phyloP scores from a whole-genome alignment of 2,113 vertebrate genomes.

The Bambusicola thoracicus region DNA sequence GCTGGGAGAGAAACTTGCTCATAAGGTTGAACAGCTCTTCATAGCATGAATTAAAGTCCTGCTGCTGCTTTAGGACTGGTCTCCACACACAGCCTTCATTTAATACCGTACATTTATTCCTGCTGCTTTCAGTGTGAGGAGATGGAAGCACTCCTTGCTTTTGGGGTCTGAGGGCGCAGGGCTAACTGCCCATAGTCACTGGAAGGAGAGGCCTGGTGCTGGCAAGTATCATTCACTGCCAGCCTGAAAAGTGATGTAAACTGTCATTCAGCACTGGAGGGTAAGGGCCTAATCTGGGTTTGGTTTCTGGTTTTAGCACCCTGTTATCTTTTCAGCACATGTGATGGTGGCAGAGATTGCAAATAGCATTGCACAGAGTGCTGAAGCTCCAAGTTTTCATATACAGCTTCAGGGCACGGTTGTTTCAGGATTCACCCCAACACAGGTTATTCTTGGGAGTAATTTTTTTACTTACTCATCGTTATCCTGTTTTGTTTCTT shows the following conservation, averaged over 20 bases:
- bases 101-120: not conserved
- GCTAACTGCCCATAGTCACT: not conserved
- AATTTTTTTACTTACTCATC: constrained; percentile 17
- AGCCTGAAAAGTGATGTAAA: not conserved
- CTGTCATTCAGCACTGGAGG: not conserved
- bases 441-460: not conserved
- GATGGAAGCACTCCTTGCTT: not conserved
- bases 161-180: not conserved
- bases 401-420: not conserved
- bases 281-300: not conserved
- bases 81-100: not conserved
- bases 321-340: not conserved
- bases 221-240: not conserved
- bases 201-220: not conserved
- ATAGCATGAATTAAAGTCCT: not conserved
- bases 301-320: not conserved
- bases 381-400: not conserved
- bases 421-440: not conserved
- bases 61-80: not conserved
- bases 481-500: constrained; percentile 25
- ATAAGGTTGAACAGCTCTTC: not conserved
- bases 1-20: not conserved
- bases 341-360: not conserved
- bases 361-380: not conserved
- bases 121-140: not conserved